Evolutionary conservation across 2,113 vertebrate genomes (phyloP), one percentile per base, ranked within the genome.

Genomic region (Charadrius vociferus): DNA sequence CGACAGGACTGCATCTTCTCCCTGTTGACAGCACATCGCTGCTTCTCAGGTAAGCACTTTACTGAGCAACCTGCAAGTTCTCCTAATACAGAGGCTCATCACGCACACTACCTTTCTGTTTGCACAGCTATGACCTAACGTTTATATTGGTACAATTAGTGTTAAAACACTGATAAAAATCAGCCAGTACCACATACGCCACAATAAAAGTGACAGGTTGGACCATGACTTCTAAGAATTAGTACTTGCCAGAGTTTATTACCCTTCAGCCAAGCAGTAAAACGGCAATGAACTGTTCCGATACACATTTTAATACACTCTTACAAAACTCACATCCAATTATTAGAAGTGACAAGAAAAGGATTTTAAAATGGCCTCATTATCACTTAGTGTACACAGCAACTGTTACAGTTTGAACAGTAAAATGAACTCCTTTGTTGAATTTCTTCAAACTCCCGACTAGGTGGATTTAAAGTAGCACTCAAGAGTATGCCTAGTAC

Each of bases 331-430:
- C 61, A 84, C 61, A 55, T 58, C 50, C 59, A 71, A 36, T 41
- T 81, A 95, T 70, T 67, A 26, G 12, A 93, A 93, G 93, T 27
- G 56, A 65, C 49, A 88, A 91, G 67, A 89, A 65, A 43, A 88
- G 23, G 62, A 94, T 96, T 87, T 95, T 93, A 89, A 93, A 95
- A 83, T 58, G 66, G 82, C 89, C 96, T 97, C 88, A 81, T 93
- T 94, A 96, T 77, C 62, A 91, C 73, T 16, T 30, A 52, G 52
- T 41, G 59, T 68, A 85, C 66, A 65, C 56, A 85, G 85, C 47
- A 75, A 94, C 61, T 67, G 77, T 26, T 84, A 77, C 49, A 45
- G 58, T 85, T 72, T 77, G 74, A 91, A 82, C 50, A 72, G 62
- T 17, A 67, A 81, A 81, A 96, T 82, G 34, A 95, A 88, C 50